Evolutionary conservation across 2,888 invertebrate species (phyloP), one percentile per base, ranked within the genome.

Genomic region (Ophioninae sp.): DNA sequence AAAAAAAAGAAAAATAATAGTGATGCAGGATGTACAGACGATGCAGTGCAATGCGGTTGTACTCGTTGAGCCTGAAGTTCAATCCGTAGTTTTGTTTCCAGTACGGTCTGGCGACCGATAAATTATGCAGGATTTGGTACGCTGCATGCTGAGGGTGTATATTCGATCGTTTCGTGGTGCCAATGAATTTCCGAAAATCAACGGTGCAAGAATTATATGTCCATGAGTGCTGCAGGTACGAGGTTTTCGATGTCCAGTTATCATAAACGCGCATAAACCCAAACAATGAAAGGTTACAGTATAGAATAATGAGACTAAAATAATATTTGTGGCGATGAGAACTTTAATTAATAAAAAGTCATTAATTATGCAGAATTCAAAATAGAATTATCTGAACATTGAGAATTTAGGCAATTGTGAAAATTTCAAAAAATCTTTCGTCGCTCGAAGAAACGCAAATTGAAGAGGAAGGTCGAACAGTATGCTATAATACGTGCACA

Each of bases 101-200:
- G 44, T 37, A 70, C 76, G 72, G 62, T 73, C 78, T 79, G 44
- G 76, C 73, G 39, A 67, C 78, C 75, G 79, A 84, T 84, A 84
- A 84, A 84, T 84, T 84, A 84, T 84, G 84, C 84, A 73, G 75
- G 68, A 81, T 67, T 65, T 70, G 57, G 50, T 64, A 62, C 21
- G 64, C n/a, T 67, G 68, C 68, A 73, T 59, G 59, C 59, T 7
- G 56, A 37, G 30, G 44, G 17, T 61, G 37, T 37, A 73, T 30
- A 73, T 62, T 44, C 64, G 62, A 65, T 44, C 73, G 41, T 73
- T 62, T 73, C 56, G 67, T 57, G 39, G 41, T 56, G 59, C 67
- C 79, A 76, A 84, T 81, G 81, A 79, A 84, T 84, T 84, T 84
- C 75, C 70, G 76, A 73, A 84, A 84, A 81, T 84, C 81, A 79